Evolutionary conservation across 2,113 vertebrate genomes (phyloP).

Genomic region (Notothenia coriiceps): DNA sequence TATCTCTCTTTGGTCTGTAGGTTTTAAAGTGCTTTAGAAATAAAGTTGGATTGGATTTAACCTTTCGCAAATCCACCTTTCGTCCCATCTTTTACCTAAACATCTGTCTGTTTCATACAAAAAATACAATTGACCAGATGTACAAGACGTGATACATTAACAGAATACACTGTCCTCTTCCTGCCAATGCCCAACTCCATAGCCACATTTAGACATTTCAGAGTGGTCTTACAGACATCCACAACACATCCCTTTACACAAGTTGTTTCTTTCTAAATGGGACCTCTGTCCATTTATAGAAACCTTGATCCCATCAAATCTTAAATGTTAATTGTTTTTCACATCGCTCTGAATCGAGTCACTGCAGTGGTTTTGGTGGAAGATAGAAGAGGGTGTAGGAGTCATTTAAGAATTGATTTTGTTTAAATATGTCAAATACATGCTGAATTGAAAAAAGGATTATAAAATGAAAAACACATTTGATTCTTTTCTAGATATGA

Average conservation of each 20-base stretch:
- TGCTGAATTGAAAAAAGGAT: background rate
- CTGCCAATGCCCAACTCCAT: background rate
- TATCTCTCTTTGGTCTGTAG: too few relatives aligned
- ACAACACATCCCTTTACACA: rapidly evolving
- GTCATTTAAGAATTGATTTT: background rate
- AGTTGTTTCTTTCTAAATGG: too few relatives aligned
- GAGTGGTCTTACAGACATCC: too few relatives aligned
- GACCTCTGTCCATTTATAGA: background rate
- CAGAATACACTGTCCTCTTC: too few relatives aligned
- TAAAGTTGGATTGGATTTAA: too few relatives aligned
- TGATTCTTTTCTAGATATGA: background rate
- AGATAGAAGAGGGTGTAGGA: background rate
- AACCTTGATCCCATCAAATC: background rate
- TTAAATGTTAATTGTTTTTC: background rate
- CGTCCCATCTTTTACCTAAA: too few relatives aligned
- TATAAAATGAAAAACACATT: background rate
- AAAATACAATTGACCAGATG: too few relatives aligned
- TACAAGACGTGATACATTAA: too few relatives aligned
- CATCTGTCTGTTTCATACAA: too few relatives aligned
- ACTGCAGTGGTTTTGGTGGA: background rate
- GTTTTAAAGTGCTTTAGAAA: too few relatives aligned
- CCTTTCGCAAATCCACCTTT: too few relatives aligned
- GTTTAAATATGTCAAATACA: background rate
- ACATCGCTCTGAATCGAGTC: too few relatives aligned
- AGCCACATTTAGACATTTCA: rapidly evolving